phyloP scores from a whole-genome alignment of 1,140 invertebrate genomes.

The Akabosia matsudoensis region DNA sequence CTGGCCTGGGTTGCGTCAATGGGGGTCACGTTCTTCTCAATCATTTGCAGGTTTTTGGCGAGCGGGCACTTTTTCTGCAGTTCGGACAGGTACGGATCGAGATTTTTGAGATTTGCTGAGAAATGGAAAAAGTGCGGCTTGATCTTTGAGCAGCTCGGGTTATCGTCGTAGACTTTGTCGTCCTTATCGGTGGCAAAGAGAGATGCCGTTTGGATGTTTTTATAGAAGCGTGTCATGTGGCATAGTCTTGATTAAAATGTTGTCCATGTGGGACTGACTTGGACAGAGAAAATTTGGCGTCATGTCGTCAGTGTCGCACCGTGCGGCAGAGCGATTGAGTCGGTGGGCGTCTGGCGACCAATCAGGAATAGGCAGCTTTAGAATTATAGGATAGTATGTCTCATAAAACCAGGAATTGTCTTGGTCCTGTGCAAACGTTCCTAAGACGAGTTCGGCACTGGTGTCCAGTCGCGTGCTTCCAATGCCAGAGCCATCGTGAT shows the following conservation, averaged over 20 bases:
- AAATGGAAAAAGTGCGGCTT: background rate
- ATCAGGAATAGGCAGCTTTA: background rate
- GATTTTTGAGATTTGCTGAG: background rate
- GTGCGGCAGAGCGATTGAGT: background rate
- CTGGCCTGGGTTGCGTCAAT: background rate
- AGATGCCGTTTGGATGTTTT: background rate
- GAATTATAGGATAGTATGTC: background rate
- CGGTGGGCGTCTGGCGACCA: background rate
- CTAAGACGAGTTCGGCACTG: background rate
- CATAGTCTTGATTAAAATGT: background rate
- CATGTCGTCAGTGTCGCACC: background rate
- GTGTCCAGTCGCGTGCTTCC: background rate
- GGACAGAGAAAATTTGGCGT: background rate
- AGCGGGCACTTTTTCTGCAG: background rate
- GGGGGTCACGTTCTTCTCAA: background rate
- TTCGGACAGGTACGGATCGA: background rate
- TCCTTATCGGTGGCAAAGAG: background rate
- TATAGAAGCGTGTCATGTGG: background rate
- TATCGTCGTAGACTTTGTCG: background rate
- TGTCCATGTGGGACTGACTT: background rate
- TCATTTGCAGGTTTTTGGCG: background rate
- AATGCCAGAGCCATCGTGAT: background rate
- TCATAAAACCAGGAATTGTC: conserved; percentile 4
- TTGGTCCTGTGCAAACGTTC: background rate
- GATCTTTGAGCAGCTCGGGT: background rate